phyloP scores from a whole-genome alignment of 2,797 vertebrate species.

The Nyctibius grandis region DNA sequence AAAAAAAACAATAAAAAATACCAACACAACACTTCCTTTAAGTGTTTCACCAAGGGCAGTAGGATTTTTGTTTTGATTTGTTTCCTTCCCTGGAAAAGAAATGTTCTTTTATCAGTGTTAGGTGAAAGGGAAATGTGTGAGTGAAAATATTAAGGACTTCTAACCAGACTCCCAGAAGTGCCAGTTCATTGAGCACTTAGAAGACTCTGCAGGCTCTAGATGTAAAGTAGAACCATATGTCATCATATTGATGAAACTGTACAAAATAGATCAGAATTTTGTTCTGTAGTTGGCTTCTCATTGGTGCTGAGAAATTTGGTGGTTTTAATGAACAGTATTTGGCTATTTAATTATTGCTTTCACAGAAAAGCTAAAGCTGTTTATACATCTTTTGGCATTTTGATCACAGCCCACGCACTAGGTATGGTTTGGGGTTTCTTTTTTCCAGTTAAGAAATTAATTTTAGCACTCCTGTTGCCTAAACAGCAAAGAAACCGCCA shows the following conservation, averaged over 20 bases:
- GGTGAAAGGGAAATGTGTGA: not conserved
- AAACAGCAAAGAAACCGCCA: not conserved
- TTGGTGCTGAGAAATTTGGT: not conserved
- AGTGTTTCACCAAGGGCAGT: not conserved
- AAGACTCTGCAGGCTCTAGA: not conserved
- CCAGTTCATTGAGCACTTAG: not conserved
- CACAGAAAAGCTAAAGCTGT: not conserved
- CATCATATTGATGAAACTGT: slow-evolving; percentile 1
- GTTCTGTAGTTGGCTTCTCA: not conserved
- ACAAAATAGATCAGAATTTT: not conserved
- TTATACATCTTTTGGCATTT: not conserved
- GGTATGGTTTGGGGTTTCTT: not conserved
- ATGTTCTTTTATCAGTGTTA: not conserved
- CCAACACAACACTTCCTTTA: not conserved
- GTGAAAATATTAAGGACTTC: not conserved
- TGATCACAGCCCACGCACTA: not conserved
- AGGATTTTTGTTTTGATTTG: not conserved
- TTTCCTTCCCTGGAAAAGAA: not conserved
- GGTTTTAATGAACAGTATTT: not conserved
- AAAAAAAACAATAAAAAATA: not conserved
- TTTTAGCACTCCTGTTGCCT: not conserved
- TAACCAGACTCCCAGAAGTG: not conserved
- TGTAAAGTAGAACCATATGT: not conserved
- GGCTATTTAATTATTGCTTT: not conserved
- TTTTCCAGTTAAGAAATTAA: not conserved